Percentiles rank a stretch among this genome's conserved stretches.
Conservation (phyloP, 2,888 invertebrate species). For the Pammene aurita region DNA sequence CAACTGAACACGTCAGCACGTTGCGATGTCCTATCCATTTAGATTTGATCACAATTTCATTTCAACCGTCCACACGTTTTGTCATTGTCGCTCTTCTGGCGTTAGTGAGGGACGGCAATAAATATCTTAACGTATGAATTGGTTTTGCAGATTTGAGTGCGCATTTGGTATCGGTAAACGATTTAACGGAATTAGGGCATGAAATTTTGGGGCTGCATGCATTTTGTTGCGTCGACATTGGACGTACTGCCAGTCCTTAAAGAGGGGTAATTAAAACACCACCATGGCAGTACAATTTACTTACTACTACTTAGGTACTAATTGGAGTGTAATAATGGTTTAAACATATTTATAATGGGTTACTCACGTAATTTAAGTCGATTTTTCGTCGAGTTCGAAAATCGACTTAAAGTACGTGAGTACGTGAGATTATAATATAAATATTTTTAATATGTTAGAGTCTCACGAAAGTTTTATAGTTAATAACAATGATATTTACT, state of each 20-base stretch:
- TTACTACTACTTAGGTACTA: too few relatives aligned
- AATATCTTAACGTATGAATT: constrained; percentile 12
- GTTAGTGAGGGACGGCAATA: constrained; percentile 16
- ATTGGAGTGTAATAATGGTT: too few relatives aligned
- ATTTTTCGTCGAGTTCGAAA: too few relatives aligned
- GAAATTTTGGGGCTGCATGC: constrained; percentile 33
- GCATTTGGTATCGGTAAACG: constrained; percentile 32
- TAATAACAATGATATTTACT: too few relatives aligned
- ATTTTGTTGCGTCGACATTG: constrained; percentile 31
- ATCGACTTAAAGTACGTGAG: too few relatives aligned
- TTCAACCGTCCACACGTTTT: constrained; percentile 5
- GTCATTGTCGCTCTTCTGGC: constrained; percentile 12
- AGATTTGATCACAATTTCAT: constrained; percentile 3
- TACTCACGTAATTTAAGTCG: too few relatives aligned
- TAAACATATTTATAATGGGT: too few relatives aligned
- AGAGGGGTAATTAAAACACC: not conserved
- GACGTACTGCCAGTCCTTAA: not conserved
- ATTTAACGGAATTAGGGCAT: constrained; percentile 41
- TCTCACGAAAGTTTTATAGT: too few relatives aligned
- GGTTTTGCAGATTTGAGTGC: constrained; percentile 9
- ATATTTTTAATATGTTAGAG: too few relatives aligned
- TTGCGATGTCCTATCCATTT: constrained; percentile 24
- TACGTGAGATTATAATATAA: too few relatives aligned
- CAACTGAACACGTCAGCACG: constrained; percentile 43
- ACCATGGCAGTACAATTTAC: too few relatives aligned